Base-by-base conservation (phyloP, 2,113 vertebrate species). In the Hassar affinis region DNA sequence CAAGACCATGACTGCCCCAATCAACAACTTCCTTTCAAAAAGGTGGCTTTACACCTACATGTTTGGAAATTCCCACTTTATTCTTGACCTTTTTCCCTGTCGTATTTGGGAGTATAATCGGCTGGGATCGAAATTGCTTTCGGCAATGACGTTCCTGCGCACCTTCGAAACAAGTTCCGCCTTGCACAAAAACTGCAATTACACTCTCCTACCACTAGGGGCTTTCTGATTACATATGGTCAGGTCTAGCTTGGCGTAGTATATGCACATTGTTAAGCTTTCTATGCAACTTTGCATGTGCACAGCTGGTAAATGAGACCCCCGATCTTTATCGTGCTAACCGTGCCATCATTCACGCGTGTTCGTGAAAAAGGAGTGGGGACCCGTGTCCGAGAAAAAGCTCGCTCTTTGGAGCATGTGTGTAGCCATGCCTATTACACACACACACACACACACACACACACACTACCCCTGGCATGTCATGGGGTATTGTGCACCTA, bases 401-500 rank as follows among this genome's bases (percentile, higher is more conserved):
- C 59, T 66, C 54, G 61, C 82, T 59, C 11, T 27, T n/a, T 79
- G 54, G 56, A 72, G 38, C 59, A 57, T 18, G 49, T 61, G n/a
- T 83, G 33, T 75, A 71, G 59, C 57, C 80, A 56, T 82, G 49
- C 33, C 71, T 83, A 51, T 74, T 52, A n/a, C n/a, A n/a, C n/a
- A n/a, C n/a, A n/a, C n/a, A n/a, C 69, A 72, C 45, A 30, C 45
- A 74, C n/a, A 51, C 47, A 30, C 45, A 74, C n/a, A 51, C 8
- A 74, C 69, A 49, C 69, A 72, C 66, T 56, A 83, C 49, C 57
- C 14, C 83, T 82, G 75, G 11, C 52, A 69, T 66, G 79, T 80
- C 54, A 62, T 83, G 45, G 51, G 66, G 56, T 72, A 52, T 75
- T 66, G 68, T 64, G 79, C 79, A 76, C 59, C 79, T 87, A 64